Percentiles rank a stretch among this genome's conserved stretches.
Conservation (phyloP, 1,140 invertebrate genomes). For the Stegodyphus mimosarum region DNA sequence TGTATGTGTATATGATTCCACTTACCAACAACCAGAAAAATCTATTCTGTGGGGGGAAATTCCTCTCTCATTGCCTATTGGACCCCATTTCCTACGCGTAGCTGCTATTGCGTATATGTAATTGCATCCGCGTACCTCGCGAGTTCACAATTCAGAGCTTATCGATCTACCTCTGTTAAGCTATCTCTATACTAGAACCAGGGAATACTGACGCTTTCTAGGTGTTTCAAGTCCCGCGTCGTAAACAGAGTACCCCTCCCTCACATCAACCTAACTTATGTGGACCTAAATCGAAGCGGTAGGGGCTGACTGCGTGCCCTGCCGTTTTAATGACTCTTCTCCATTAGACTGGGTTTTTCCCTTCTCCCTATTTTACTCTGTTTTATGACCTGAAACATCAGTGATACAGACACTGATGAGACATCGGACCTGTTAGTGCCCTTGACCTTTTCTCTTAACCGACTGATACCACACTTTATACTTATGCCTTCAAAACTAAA, state of each 20-base stretch:
- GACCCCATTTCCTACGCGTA: conserved; percentile 6
- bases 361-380: conserved; percentile 33
- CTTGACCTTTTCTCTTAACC: conserved; percentile 31
- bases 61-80: neutral
- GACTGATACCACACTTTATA: too few species aligned
- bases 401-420: conserved; percentile 35
- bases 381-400: conserved; percentile 27
- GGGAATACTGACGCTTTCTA: neutral
- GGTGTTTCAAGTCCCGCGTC: conserved; percentile 14
- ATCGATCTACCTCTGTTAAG: neutral
- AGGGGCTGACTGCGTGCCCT: conserved; percentile 16
- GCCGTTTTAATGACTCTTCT: conserved; percentile 52
- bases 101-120: conserved; percentile 16
- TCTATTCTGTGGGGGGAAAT: neutral
- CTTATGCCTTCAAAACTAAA: too few species aligned
- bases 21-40: neutral
- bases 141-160: conserved; percentile 17
- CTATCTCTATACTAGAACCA: neutral
- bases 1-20: too few species aligned
- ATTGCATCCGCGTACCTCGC: neutral
- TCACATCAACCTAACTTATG: conserved; percentile 35
- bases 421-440: conserved; percentile 25
- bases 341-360: conserved; percentile 49
- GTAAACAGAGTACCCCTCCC: conserved; percentile 21
- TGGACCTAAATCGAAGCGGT: conserved; percentile 42